A percentile compares a stretch with the other conserved stretches of the same genome.
Conservation (phyloP, 2,888 invertebrate species). For the Polylopha cassiicola region DNA sequence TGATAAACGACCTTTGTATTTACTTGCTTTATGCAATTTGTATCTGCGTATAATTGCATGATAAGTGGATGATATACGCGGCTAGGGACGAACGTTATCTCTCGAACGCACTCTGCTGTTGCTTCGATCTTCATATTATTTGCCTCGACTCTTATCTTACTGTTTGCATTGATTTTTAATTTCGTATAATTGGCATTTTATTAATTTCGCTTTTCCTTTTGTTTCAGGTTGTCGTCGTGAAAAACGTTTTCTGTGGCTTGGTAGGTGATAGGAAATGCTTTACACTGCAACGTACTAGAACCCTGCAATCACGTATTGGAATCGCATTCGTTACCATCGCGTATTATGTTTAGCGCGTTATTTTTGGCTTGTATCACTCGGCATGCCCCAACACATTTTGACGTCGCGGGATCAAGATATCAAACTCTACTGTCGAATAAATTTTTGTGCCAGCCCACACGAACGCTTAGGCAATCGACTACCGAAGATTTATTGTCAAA, state of each 20-base stretch:
- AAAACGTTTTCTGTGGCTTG: slow-evolving; percentile 54
- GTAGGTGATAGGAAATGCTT: slow-evolving; percentile 61
- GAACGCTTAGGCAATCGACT: slow-evolving; percentile 76
- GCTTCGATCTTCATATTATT: slow-evolving; percentile 26
- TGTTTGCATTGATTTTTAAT: slow-evolving; percentile 40
- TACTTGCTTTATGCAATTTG: slow-evolving; percentile 23
- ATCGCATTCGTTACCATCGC: slow-evolving; percentile 13
- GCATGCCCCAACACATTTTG: slow-evolving; percentile 42
- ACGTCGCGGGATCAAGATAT: slow-evolving; percentile 69
- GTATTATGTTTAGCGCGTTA: slow-evolving; percentile 6
- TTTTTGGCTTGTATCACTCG: slow-evolving; percentile 35
- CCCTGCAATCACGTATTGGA: no score
- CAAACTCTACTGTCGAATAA: slow-evolving; percentile 66
- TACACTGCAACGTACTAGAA: no score
- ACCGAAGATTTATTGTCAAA: slow-evolving; percentile 73
- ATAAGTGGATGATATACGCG: slow-evolving; percentile 18
- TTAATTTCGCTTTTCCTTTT: slow-evolving; percentile 78
- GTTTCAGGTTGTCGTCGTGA: slow-evolving; percentile 74
- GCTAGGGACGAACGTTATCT: slow-evolving; percentile 21
- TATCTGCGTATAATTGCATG: slow-evolving; percentile 21
- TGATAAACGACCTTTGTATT: slow-evolving; percentile 20
- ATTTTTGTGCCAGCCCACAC: slow-evolving; percentile 71
- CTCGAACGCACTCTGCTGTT: slow-evolving; percentile 31
- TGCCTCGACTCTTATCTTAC: slow-evolving; percentile 29
- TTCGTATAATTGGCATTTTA: slow-evolving; percentile 71